These are phyloP conservation scores for Ornithoptera alexandrae DNA, from an alignment of 2,888 invertebrate species.

Conservation along the genomic window DNA sequence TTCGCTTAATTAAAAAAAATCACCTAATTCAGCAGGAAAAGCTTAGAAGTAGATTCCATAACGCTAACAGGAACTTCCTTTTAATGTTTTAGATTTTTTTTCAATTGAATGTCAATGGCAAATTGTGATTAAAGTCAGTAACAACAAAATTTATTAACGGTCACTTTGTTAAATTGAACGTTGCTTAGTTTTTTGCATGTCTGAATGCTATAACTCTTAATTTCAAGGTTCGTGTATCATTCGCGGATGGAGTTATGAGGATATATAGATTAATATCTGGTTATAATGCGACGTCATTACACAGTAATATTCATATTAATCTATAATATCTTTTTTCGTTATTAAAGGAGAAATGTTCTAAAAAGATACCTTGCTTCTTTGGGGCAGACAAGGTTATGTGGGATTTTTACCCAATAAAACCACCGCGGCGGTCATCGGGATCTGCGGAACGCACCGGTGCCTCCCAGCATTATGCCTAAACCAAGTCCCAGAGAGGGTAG, in stretches of 20 bases:
- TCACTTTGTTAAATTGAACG: background rate
- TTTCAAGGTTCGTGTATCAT: constrained; percentile 14
- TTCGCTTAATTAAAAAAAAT: too few species aligned
- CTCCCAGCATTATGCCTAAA: too few species aligned
- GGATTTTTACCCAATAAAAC: too few species aligned
- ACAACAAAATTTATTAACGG: background rate
- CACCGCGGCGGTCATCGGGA: too few species aligned
- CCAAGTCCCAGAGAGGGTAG: too few species aligned
- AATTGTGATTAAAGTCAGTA: background rate
- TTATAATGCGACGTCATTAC: constrained; percentile 6
- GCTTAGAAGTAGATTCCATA: background rate
- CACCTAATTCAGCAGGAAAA: too few species aligned
- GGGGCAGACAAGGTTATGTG: too few species aligned
- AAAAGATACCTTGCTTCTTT: too few species aligned
- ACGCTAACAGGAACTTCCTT: background rate
- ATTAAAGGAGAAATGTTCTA: too few species aligned
- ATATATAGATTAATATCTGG: background rate
- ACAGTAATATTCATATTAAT: background rate
- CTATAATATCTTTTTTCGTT: too few species aligned
- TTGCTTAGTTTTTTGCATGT: constrained; percentile 11
- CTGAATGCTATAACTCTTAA: constrained; percentile 6
- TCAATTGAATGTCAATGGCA: background rate
- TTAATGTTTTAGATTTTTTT: background rate
- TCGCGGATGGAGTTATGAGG: background rate
- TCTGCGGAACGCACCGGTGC: too few species aligned